phyloP scores from a whole-genome alignment of 2,113 vertebrate species.

The Hipposideros armiger region DNA sequence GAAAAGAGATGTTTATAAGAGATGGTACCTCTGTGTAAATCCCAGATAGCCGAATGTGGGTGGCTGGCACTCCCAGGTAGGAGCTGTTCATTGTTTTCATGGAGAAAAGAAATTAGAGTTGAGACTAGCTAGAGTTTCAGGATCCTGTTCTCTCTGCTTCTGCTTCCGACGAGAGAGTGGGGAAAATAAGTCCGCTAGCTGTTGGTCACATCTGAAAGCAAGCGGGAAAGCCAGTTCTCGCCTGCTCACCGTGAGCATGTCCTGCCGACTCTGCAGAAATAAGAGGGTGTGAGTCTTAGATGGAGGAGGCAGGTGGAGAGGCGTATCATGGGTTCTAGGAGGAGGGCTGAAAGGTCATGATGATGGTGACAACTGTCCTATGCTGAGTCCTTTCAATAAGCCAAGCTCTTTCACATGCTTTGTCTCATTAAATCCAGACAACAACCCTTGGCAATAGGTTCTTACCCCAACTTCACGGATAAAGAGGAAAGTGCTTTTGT shows the following conservation, averaged over 20 bases:
- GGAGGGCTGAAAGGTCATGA: too few species aligned
- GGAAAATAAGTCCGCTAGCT: slow-evolving; percentile 55
- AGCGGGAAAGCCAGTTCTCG: neutral
- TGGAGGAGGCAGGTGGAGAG: neutral
- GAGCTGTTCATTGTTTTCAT: neutral
- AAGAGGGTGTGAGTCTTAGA: slow-evolving; percentile 14
- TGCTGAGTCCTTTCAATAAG: neutral
- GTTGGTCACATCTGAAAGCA: slow-evolving; percentile 15
- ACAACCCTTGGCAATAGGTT: neutral
- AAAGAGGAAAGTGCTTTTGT: neutral
- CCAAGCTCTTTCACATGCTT: neutral
- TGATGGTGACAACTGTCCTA: accelerated
- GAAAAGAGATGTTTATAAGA: neutral
- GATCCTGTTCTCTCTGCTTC: neutral
- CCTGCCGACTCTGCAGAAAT: neutral
- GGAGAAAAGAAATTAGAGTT: neutral
- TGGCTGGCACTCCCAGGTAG: accelerated
- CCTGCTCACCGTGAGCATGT: neutral
- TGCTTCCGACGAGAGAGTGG: neutral
- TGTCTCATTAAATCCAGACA: neutral
- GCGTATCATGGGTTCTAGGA: neutral
- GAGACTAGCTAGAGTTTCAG: neutral
- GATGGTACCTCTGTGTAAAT: neutral
- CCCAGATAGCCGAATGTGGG: accelerated
- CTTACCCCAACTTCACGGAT: neutral